Conservation (phyloP, 2,113 vertebrate species). For the Capreolus pygargus region DNA sequence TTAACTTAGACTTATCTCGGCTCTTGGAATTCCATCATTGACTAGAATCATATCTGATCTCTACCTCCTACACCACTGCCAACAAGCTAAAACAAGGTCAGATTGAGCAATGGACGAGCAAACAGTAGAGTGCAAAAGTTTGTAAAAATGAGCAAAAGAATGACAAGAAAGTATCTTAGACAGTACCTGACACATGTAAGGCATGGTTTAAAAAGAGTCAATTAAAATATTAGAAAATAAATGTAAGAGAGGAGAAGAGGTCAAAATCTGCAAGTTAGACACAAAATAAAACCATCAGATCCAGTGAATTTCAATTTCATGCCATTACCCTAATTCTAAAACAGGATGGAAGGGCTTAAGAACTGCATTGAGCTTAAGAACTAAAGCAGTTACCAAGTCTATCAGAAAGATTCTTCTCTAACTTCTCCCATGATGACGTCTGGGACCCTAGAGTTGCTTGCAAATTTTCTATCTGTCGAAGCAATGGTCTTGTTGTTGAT, state of each 20-base stretch:
- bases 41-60: not conserved
- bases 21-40: not conserved
- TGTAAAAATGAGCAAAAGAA: not conserved
- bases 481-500: constrained; percentile 92
- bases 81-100: not conserved
- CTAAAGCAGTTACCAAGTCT: constrained; percentile 86
- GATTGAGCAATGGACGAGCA: not conserved
- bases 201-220: not conserved
- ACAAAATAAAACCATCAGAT: not conserved
- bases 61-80: not conserved
- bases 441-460: constrained; percentile 94
- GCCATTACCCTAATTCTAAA: not conserved
- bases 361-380: not conserved
- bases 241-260: not conserved
- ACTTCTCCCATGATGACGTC: constrained; percentile 93
- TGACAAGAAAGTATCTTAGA: not conserved
- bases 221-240: not conserved
- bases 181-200: not conserved
- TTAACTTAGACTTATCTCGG: not conserved
- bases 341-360: not conserved
- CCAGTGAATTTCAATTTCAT: constrained; percentile 15
- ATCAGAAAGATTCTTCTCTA: constrained; percentile 97
- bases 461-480: constrained; percentile 96
- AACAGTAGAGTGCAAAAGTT: not conserved
- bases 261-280: not conserved